Evolutionary conservation across 2,888 invertebrate species (phyloP).

Genomic region (Melanotus villosus): DNA sequence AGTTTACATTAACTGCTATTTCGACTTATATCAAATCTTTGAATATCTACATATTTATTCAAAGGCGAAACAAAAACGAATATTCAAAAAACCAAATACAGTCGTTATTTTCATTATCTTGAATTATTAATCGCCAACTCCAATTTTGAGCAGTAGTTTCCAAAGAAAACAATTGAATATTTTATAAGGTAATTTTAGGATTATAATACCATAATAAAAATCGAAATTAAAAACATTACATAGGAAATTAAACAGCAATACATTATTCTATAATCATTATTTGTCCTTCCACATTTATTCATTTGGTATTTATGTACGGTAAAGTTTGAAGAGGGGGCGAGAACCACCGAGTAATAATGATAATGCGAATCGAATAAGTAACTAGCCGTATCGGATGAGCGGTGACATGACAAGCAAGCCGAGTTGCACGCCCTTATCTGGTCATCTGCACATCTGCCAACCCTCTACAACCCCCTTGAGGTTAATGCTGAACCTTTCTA

Average conservation of each 20-base stretch:
- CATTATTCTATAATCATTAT: slow-evolving; percentile 23
- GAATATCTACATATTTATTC: too few species aligned
- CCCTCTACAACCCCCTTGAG: slow-evolving; percentile 39
- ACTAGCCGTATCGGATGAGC: slow-evolving; percentile 59
- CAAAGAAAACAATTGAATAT: not conserved
- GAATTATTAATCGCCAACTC: not conserved
- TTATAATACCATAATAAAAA: not conserved
- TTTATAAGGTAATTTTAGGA: not conserved
- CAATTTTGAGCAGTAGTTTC: not conserved
- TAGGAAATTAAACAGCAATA: slow-evolving; percentile 24
- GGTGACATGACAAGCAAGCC: slow-evolving; percentile 53
- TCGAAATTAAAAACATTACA: not conserved
- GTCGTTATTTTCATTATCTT: too few species aligned
- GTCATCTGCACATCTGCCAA: slow-evolving; percentile 50
- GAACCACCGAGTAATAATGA: slow-evolving; percentile 49
- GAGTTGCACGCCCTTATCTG: slow-evolving; percentile 49
- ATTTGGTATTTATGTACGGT: slow-evolving; percentile 27
- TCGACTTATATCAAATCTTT: too few species aligned
- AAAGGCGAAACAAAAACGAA: too few species aligned
- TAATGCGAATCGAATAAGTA: slow-evolving; percentile 55
- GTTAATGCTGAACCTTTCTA: slow-evolving; percentile 27
- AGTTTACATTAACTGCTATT: too few species aligned
- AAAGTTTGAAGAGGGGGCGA: slow-evolving; percentile 20
- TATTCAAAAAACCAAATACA: too few species aligned
- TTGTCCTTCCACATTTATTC: slow-evolving; percentile 24